Base-by-base conservation (phyloP, 2,797 vertebrate species). In the Enteromius radiatus region DNA sequence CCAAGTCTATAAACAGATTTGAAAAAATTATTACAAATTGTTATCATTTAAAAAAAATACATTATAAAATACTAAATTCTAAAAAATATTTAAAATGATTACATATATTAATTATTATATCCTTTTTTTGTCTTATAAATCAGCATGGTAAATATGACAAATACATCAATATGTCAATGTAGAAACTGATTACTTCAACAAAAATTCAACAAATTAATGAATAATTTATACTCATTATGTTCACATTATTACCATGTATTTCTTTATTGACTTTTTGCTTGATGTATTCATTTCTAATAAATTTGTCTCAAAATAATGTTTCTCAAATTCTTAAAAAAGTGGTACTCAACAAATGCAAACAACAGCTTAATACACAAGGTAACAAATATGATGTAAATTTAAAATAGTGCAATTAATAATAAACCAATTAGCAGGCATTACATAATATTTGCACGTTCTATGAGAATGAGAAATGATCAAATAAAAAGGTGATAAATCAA, bases 391-490 rank as follows among this genome's bases (percentile, higher is more conserved):
- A 23, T 12, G 31, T 21, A 9, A n/a, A 31, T 14, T 67, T 14
- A 21, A 41, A 79, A 54, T 21, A 41, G 17, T 38, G 23, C 9
- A n/a, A 47, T 1, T 6, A 78, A 19, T 41, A 11, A 67, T 6
- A 52, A 71, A 47, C 4, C 8, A 47, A 70, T 17, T 9, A 4
- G 43, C 26, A 21, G 43, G 69, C 5, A 71, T 49, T 9, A 49
- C 71, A 15, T 74, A 5, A 74, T 4, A 23, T 67, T 5, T 33
- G n/a, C 36, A 61, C 21, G 54, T 28, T 43, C 15, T 43, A 31
- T 63, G 56, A 45, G 23, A 76, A 76, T 76, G 75, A 76, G 36
- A 63, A 76, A 76, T 45, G 75, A 7, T 43, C 41, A 47, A 80
- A 59, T 12, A 80, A 45, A 43, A 52, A 78, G 47, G 9, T 69